Base-by-base conservation (phyloP, 2,797 vertebrate species). In the Salarias fasciatus region DNA sequence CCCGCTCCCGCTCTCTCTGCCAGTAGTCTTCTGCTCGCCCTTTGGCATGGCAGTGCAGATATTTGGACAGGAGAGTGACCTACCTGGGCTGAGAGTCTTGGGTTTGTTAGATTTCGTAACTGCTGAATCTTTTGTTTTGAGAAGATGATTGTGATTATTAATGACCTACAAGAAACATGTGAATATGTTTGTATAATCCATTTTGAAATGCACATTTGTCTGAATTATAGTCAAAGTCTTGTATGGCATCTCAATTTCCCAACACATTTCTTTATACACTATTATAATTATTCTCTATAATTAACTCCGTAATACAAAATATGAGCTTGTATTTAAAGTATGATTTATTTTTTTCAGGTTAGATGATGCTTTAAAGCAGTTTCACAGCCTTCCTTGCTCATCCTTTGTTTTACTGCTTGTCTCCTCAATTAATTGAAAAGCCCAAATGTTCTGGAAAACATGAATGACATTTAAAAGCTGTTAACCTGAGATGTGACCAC, bases 1-100 rank as follows among this genome's bases (percentile, higher is more conserved):
- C 3, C 6, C 7, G 5, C 12, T 12, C 10, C 37, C 80, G 6
- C 42, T 33, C 6, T 33, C 59, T 4, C 31, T n/a, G 31, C 86
- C 80, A 0, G 67, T 66, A 6, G 84, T 91, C 42, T 72, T 87
- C 52, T 94, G 93, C 75, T 90, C 88, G 12, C 18, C 71, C 0
- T 74, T 84, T 3, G 88, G 89, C 52, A 89, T 93, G 88, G 77
- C 48, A 0, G 62, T 94, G 24, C 77, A 86, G 64, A 63, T 92
- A 1, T 9, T 58, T 0, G 77, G 70, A 4, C 60, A 65, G 28
- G 47, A 61, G 33, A 54, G 70, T n/a, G 64, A 45, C 41, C 6
- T 79, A 13, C 53, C 49, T 3, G 60, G 65, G 14, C 74, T 91
- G 48, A 49, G 57, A 35, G 74, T 88, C 13, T 53, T 54, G 35